Percentiles rank a stretch among this genome's conserved stretches.
These are phyloP conservation scores for Pheosia tremula DNA, from an alignment of 2,888 invertebrate species.

Conservation along the genomic window DNA sequence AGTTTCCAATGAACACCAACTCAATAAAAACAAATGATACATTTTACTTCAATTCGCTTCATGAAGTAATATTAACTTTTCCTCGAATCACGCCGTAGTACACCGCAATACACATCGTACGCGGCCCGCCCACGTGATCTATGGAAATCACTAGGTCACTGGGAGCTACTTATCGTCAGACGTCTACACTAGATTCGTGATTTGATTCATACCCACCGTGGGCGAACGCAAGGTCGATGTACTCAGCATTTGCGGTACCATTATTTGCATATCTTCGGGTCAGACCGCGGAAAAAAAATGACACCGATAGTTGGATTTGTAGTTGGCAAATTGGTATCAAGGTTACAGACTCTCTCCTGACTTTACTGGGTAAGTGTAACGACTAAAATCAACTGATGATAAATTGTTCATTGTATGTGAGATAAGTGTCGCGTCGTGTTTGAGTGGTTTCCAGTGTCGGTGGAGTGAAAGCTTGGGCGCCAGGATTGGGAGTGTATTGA, in stretches of 20 bases:
- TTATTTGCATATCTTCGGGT: conserved; percentile 76
- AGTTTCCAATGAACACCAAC: no score
- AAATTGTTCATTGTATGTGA: conserved; percentile 79
- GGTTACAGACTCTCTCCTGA: conserved; percentile 76
- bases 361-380: conserved; percentile 82
- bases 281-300: conserved; percentile 75
- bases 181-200: conserved; percentile 61
- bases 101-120: conserved; percentile 23
- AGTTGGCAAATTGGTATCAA: conserved; percentile 78
- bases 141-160: conserved; percentile 83
- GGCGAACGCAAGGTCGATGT: conserved; percentile 80
- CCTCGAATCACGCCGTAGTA: not conserved
- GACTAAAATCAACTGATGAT: conserved; percentile 79
- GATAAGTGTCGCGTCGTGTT: conserved; percentile 74
- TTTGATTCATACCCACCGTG: conserved; percentile 72
- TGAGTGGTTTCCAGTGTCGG: conserved; percentile 79
- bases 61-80: no score
- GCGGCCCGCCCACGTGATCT: conserved; percentile 63
- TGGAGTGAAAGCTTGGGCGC: conserved; percentile 71
- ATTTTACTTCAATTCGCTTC: not conserved
- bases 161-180: conserved; percentile 60
- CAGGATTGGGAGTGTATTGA: conserved; percentile 61
- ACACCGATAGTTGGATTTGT: conserved; percentile 69
- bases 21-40: not conserved
- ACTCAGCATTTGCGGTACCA: conserved; percentile 79